A percentile compares a stretch with the other conserved stretches of the same genome.
Conservation (phyloP, 92 coral and sea anemone species). For the Umimayanthus kanabou region DNA sequence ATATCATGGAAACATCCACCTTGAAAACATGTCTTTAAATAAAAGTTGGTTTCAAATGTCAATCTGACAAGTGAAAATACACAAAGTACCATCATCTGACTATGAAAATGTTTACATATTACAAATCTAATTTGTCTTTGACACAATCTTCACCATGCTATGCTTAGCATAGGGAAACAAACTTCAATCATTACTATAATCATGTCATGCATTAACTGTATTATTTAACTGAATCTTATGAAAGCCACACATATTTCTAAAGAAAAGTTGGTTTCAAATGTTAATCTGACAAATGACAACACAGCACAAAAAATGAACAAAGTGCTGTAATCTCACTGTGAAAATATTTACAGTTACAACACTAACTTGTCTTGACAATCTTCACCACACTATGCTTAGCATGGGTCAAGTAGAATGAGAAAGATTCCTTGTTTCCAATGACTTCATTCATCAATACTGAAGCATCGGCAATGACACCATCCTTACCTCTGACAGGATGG, state of each 20-base stretch:
- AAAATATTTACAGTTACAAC: neutral
- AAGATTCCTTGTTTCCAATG: conserved; percentile 13
- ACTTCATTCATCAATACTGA: conserved; percentile 57
- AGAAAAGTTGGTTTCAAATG: neutral
- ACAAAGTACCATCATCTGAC: no score
- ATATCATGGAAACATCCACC: no score
- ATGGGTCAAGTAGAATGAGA: conserved; percentile 28
- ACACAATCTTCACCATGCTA: conserved; percentile 6
- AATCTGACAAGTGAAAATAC: no score
- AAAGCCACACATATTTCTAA: no score
- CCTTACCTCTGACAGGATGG: conserved; percentile 43
- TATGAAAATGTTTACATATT: no score
- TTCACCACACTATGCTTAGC: conserved; percentile 27
- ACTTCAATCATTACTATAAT: no score
- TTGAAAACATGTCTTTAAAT: no score
- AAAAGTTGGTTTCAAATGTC: no score
- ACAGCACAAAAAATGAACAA: neutral
- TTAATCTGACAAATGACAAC: no score
- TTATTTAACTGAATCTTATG: no score
- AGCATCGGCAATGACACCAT: conserved; percentile 38
- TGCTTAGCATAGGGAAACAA: conserved; percentile 17
- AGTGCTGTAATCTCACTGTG: neutral
- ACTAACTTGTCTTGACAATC: conserved; percentile 11
- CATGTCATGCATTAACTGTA: no score
- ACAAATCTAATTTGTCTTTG: conserved; percentile 4